Evolutionary conservation across 2,888 invertebrate species (phyloP).

Genomic region (Brenthis hecate): DNA sequence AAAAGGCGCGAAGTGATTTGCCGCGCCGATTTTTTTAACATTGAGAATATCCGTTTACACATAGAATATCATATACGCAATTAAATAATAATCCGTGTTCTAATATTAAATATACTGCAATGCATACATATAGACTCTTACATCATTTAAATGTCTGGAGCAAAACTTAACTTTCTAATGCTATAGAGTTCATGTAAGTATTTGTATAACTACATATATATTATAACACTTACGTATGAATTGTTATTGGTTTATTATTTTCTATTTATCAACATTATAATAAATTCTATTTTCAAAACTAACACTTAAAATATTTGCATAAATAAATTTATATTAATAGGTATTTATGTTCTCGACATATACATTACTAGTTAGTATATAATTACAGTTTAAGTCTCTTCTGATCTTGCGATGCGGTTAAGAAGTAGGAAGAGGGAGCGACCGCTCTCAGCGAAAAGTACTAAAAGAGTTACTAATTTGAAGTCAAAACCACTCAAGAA

Average conservation of each 20-base stretch:
- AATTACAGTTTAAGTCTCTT: slow-evolving; percentile 60
- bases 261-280: not conserved
- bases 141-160: slow-evolving; percentile 50
- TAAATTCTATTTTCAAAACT: not conserved
- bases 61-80: slow-evolving; percentile 6
- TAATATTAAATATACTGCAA: slow-evolving; percentile 37
- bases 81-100: slow-evolving; percentile 3
- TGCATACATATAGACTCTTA: slow-evolving; percentile 46
- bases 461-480: slow-evolving; percentile 58
- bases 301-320: not conserved
- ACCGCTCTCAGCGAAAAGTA: slow-evolving; percentile 70
- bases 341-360: not conserved
- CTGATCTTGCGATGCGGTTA: slow-evolving; percentile 84
- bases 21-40: slow-evolving; percentile 52
- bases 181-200: slow-evolving; percentile 73
- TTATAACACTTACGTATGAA: slow-evolving; percentile 41
- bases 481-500: slow-evolving; percentile 57
- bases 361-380: slow-evolving; percentile 2
- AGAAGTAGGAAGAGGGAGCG: slow-evolving; percentile 86
- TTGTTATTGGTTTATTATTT: slow-evolving; percentile 13
- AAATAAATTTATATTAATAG: not conserved
- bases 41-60: slow-evolving; percentile 44
- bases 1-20: slow-evolving; percentile 74
- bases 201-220: too few species aligned
- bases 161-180: slow-evolving; percentile 54